A percentile compares a stretch with the other conserved stretches of the same genome.
Conservation (phyloP, 1,140 invertebrate species). For the Drosophila funebris region DNA sequence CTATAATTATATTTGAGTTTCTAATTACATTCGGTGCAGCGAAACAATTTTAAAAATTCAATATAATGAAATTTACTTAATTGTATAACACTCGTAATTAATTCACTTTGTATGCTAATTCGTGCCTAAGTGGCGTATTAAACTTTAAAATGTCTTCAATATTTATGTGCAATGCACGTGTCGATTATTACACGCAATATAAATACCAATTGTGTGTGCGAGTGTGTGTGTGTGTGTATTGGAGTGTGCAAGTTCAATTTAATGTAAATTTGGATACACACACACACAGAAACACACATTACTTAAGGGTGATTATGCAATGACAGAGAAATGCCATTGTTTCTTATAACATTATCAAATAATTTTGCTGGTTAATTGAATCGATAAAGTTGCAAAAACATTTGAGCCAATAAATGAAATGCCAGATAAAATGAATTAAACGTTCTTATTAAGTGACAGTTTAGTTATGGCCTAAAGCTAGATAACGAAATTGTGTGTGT, state of each 20-base stretch:
- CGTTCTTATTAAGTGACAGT: slow-evolving; percentile 36
- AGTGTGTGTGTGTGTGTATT: slow-evolving; percentile 17
- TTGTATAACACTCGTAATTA: slow-evolving; percentile 81
- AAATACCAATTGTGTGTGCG: not conserved
- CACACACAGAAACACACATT: slow-evolving; percentile 33
- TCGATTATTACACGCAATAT: slow-evolving; percentile 72
- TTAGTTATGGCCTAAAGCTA: slow-evolving; percentile 13
- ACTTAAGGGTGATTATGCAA: slow-evolving; percentile 29
- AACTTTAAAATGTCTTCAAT: slow-evolving; percentile 82
- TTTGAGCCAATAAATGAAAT: slow-evolving; percentile 43
- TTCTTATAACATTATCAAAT: slow-evolving; percentile 41
- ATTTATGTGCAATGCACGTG: slow-evolving; percentile 72
- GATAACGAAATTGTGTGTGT: not conserved
- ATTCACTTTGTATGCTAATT: slow-evolving; percentile 82
- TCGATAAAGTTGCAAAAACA: slow-evolving; percentile 42
- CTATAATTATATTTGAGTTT: slow-evolving; percentile 77
- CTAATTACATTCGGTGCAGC: slow-evolving; percentile 69
- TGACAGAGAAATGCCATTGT: slow-evolving; percentile 41
- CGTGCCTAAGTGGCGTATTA: slow-evolving; percentile 80
- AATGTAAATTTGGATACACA: slow-evolving; percentile 64
- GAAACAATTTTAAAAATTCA: slow-evolving; percentile 79
- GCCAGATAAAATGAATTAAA: slow-evolving; percentile 3
- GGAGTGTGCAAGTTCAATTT: slow-evolving; percentile 59
- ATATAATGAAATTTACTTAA: slow-evolving; percentile 82
- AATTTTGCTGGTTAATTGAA: slow-evolving; percentile 43